These are phyloP conservation scores for Benitochromis conjunctus DNA, from an alignment of 2,113 vertebrate genomes.

Conservation along the genomic window DNA sequence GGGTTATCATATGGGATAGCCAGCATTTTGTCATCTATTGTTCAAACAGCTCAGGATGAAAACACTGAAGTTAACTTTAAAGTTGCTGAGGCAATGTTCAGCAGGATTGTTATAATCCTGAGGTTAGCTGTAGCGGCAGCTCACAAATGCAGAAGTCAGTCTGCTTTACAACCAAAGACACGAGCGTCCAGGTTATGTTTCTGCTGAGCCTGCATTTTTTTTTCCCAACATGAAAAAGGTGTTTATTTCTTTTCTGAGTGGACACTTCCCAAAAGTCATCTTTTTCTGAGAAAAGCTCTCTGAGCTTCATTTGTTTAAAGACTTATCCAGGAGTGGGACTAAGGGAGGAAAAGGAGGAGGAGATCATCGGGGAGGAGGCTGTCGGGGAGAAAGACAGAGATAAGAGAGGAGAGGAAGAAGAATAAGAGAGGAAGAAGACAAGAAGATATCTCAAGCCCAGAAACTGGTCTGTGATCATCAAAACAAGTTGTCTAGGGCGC, in stretches of 20 bases:
- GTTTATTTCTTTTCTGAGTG: neutral
- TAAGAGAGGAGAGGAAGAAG: fast-evolving
- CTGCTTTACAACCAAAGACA: neutral
- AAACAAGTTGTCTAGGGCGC: neutral
- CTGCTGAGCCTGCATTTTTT: neutral
- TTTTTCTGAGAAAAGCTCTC: neutral
- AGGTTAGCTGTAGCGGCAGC: neutral
- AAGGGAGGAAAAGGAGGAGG: neutral
- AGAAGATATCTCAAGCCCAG: neutral
- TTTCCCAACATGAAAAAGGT: neutral
- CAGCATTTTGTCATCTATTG: neutral
- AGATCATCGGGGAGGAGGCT: neutral
- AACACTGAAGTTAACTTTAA: neutral
- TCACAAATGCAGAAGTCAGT: neutral
- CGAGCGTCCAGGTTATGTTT: neutral
- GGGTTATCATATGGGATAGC: neutral
- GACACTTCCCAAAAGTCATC: neutral
- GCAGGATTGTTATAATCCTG: neutral
- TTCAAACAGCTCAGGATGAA: neutral
- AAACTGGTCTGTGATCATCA: neutral
- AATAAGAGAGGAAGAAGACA: neutral
- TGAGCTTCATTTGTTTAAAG: neutral
- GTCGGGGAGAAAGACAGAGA: neutral
- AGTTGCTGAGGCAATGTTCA: neutral
- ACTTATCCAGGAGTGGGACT: neutral